Base-by-base conservation (phyloP, 1,140 invertebrate species). In the Drosophila orosa region DNA sequence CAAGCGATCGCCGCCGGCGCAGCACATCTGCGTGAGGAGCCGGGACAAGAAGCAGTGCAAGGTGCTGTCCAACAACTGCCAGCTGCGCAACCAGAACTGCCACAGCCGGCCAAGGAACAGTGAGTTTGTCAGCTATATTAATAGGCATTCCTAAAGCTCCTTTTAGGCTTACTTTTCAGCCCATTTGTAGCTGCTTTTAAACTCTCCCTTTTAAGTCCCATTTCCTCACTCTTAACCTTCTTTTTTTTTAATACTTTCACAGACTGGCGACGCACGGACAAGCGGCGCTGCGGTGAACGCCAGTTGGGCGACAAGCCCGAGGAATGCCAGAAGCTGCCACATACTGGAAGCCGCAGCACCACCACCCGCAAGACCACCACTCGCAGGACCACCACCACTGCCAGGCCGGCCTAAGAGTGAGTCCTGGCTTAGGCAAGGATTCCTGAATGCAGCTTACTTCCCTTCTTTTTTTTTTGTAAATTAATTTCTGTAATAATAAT, bases 211-310 rank as follows among this genome's bases (percentile, higher is more conserved):
- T 44, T 35, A 13, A 25, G 13, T 4, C n/a, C 12, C 22, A 37
- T 40, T 17, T 13, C 0, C 0, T 17, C 31, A 10, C 22, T 31
- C 39, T 1, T 19, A 24, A 31, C 3, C 1, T 9, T 17, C 19
- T 44, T 25, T 37, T 24, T 5, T 27, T 17, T 15, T 6, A 31
- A 44, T 7, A 15, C 19, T n/a, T 39, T 22, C 39, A 1, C 24
- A 87, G 83, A 89, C 74, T 87, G 83, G 83, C 31, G 60, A 3
- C 80, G 73, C 33, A 61, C 76, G 8, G 61, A 80, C 25, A 87
- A 39, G 42, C 48, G 66, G 31, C 75, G 47, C 19, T 87, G 83
- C 37, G 72, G 52, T 12, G 13, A 40, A 6, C 60, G 79, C 60
- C 65, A 79, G 17, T 10, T 83, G 62, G 84, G 79, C 19, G 84